Evolutionary conservation across 1,140 invertebrate genomes (phyloP), one percentile per base, ranked within the genome.

Genomic region (Coptotermes formosanus): DNA sequence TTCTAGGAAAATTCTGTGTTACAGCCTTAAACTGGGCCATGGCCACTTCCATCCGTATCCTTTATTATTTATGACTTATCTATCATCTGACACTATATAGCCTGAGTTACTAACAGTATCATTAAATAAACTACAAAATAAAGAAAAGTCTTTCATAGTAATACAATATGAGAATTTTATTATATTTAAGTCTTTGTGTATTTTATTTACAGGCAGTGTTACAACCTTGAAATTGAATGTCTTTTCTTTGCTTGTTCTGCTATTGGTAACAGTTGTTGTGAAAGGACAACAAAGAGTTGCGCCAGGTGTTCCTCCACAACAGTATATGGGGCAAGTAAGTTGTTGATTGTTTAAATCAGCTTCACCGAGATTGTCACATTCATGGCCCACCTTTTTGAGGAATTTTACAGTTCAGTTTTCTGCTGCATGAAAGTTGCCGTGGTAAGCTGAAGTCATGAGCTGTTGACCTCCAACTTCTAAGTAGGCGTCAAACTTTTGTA

Each of bases 251-350:
- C n/a, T 21, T 21, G 30, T 84, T 30, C 9, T 84, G 45, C 44
- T 85, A 12, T 43, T 43, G 25, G 52, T 85, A 30, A 55, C 21
- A 55, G 30, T 85, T 38, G 64, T 1, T n/a, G 32, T 30, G 44
- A 64, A 59, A 43, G 59, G 75, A 81, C 55, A 81, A 30, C 86
- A 86, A 55, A 83, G 86, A 64, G 86, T 86, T 48, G 86, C 86
- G 21, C 86, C 86, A n/a, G 86, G 86, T 44, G 86, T 86, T 23
- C 86, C 86, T 83, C 86, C 86, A 55, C 86, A 86, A 75, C 86
- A 86, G 30, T 86, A 86, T 52, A 55, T n/a, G 32, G 83, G 82
- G 48, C 85, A 85, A 44, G 85, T 85, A 81, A 75, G 85, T 85
- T 38, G 32, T n/a, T 75, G 44, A 12, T 30, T 45, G 19, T 85